Base-by-base conservation (phyloP, 2,888 invertebrate species). In the Pachymerium ferrugineum region DNA sequence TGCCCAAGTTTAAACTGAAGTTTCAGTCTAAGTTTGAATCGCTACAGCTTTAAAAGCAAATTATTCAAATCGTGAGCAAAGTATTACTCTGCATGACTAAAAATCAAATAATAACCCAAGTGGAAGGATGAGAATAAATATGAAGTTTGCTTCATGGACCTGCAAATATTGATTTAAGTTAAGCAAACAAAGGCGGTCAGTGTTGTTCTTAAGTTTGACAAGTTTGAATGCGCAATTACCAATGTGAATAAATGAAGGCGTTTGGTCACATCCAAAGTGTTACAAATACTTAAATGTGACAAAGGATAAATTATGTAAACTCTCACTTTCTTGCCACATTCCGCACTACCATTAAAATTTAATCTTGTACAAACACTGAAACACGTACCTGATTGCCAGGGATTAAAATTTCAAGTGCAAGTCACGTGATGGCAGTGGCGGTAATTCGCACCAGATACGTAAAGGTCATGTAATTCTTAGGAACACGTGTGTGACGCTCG, bases 361-460 rank as follows among this genome's bases (percentile, higher is more conserved):
- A 62, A 62, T 62, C 62, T 62, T 62, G 62, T 62, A 62, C 62
- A 62, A 62, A 62, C n/a, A n/a, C n/a, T n/a, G n/a, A n/a, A n/a
- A n/a, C 62, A 62, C 62, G n/a, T 5, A 62, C 62, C 62, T 62
- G 62, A 62, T 62, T 62, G 62, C 62, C 19, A 62, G 28, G 62
- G 62, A 62, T 62, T 62, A 62, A 62, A 62, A 28, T 62, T 62
- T 62, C 62, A 62, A 22, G 62, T 25, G 22, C 62, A 62, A 62
- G 62, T 62, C 62, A 22, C 4, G 25, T 62, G 62, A 62, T 28
- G 47, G n/a, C n/a, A 22, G n/a, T 62, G 14, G 28, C 25, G 62
- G 8, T 25, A 14, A 25, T 28, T 62, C 62, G 14, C 62, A 54
- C 28, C 28, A 28, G 10, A 62, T 28, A 62, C 22, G n/a, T 28